Evolutionary conservation across 2,113 vertebrate species (phyloP), one percentile per base, ranked within the genome.

Genomic region (Leucopsar rothschildi): DNA sequence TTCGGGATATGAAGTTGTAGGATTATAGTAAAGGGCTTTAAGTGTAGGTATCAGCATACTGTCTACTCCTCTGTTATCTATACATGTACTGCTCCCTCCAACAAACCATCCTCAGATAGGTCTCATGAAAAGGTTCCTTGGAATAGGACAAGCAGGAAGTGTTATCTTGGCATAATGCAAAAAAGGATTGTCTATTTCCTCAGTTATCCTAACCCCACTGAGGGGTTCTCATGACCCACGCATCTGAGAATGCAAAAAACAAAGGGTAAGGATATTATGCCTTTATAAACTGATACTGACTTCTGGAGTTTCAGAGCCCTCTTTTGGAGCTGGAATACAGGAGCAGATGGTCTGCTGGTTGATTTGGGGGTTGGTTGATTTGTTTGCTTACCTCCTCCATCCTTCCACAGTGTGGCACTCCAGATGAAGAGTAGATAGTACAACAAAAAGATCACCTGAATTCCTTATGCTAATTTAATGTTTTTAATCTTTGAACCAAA

Each of bases 51-150:
- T 52, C 50, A 80, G 27, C 18, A 76, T n/a, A 56, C 49, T 39
- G 9, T 29, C 71, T 80, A 19, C 33, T 50, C 53, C 53, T 72
- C 31, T 35, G 15, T 39, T 56, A 28, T 22, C 12, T 27, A 18
- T 11, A 10, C 3, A 31, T 16, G 5, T 7, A 7, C 14, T 2
- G 3, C 5, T 55, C 47, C 9, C 21, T 22, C 4, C 35, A 78
- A 40, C 9, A 82, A 82, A 37, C 8, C 29, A 79, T 25, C 7
- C 29, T 50, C 28, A 60, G 23, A 39, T 8, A 50, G 22, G 25
- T 76, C 42, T 64, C 50, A 60, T 1, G 9, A 79, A 18, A 40
- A 76, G 55, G 12, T 47, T 91, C 35, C 50, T 63, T 29, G 17
- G 22, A 84, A 69, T 0, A 89, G 24, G 42, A 70, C 19, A 82